Conservation (phyloP, 2,888 invertebrate genomes). For the Caenorhabditis sulstoni region DNA sequence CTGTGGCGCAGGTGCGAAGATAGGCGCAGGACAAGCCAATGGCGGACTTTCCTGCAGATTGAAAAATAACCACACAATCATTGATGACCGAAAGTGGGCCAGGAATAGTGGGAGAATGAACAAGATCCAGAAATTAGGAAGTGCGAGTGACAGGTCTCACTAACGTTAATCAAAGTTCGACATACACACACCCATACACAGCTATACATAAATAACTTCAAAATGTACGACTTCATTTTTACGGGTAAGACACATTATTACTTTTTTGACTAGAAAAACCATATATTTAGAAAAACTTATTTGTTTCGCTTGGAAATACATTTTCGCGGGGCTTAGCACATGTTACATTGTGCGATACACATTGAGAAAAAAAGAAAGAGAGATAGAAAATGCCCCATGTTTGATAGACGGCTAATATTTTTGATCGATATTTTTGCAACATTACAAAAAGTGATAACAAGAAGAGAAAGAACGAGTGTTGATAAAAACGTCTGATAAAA, state of each 20-base stretch:
- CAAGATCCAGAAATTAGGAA: no score
- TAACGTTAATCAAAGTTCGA: no score
- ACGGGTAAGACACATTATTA: no score
- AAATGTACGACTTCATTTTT: no score
- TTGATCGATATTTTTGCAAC: slow-evolving; percentile 22
- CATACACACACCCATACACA: no score
- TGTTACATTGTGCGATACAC: slow-evolving; percentile 5
- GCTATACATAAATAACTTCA: no score
- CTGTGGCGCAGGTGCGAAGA: slow-evolving; percentile 62
- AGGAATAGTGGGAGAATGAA: background rate
- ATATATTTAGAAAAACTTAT: no score
- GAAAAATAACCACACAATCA: no score
- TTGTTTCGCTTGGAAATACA: background rate
- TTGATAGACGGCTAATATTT: slow-evolving; percentile 17
- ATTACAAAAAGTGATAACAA: background rate
- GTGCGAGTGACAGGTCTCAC: no score
- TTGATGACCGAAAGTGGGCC: no score
- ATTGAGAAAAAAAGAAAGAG: background rate
- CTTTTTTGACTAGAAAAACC: no score
- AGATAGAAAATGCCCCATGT: slow-evolving; percentile 5
- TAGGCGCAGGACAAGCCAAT: slow-evolving; percentile 70
- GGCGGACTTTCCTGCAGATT: slow-evolving; percentile 68
- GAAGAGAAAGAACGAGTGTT: background rate
- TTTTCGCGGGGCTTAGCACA: slow-evolving; percentile 7
- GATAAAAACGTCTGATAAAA: no score